A percentile compares a stretch with the other conserved stretches of the same genome.
These are phyloP conservation scores for Orthonyx spaldingii DNA, from an alignment of 2,113 vertebrate genomes.

Conservation along the genomic window DNA sequence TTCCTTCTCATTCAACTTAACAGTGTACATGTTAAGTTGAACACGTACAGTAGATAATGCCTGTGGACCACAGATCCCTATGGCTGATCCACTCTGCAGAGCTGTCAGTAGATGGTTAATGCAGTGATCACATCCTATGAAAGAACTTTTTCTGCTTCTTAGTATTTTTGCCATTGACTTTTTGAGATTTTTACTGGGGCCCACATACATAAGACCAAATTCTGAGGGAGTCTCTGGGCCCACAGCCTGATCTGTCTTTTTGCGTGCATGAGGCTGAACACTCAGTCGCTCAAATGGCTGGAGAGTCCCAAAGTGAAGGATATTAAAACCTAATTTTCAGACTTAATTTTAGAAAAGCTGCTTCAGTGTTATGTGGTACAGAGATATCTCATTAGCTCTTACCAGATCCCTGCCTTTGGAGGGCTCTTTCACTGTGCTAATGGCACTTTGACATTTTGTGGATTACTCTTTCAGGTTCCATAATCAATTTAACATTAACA, in stretches of 20 bases:
- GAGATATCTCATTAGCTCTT: constrained; percentile 17
- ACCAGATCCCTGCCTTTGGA: constrained; percentile 33
- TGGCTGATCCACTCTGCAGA: neutral
- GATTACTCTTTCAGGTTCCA: constrained; percentile 72
- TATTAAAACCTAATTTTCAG: constrained; percentile 49
- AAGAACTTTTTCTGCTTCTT: neutral
- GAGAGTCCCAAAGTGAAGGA: constrained; percentile 34
- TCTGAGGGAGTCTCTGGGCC: neutral
- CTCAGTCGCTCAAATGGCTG: neutral
- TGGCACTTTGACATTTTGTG: constrained; percentile 65
- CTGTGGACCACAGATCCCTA: neutral
- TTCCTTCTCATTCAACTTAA: neutral
- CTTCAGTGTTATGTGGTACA: constrained; percentile 3
- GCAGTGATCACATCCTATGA: neutral
- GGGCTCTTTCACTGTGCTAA: constrained; percentile 44
- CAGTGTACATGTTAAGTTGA: too few species aligned
- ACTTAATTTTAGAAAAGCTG: constrained; percentile 39
- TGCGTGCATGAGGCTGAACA: neutral
- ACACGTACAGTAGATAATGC: neutral
- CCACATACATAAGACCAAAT: neutral
- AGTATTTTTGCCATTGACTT: neutral
- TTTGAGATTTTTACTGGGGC: neutral
- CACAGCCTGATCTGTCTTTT: neutral
- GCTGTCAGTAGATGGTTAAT: neutral
- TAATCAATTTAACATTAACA: constrained; percentile 77